Percentiles rank a stretch among this genome's conserved stretches.
These are phyloP conservation scores for Miichthys miiuy DNA, from an alignment of 2,797 vertebrate species.

Conservation along the genomic window DNA sequence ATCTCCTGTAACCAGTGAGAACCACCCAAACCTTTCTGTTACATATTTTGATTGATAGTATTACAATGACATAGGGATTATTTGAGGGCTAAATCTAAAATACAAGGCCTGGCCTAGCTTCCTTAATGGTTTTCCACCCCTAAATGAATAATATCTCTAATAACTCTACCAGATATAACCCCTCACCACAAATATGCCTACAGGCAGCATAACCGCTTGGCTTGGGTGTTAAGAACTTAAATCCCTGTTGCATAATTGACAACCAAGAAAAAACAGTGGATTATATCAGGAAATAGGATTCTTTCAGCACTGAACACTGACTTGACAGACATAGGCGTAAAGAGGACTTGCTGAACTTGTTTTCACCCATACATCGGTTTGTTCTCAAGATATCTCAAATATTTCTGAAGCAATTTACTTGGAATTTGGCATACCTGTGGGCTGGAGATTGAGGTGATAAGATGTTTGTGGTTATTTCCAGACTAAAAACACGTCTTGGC, in stretches of 20 bases:
- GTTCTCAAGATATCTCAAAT: constrained; percentile 2
- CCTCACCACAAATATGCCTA: background rate
- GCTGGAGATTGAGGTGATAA: constrained; percentile 4
- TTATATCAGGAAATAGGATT: constrained; percentile 55
- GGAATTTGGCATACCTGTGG: background rate
- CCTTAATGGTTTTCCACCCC: background rate
- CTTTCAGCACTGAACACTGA: constrained; percentile 26
- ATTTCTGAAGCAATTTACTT: background rate
- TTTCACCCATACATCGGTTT: background rate
- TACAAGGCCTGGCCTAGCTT: background rate
- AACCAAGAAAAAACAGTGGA: constrained; percentile 45
- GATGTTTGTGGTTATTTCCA: background rate
- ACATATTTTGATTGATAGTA: background rate
- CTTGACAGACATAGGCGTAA: constrained; percentile 43
- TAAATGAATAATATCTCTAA: background rate
- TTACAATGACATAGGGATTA: background rate
- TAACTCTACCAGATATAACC: background rate
- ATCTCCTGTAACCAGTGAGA: background rate
- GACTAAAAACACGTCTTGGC: background rate
- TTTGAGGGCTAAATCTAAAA: background rate
- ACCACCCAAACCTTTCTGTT: background rate
- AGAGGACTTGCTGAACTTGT: constrained; percentile 27
- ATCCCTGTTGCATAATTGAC: constrained; percentile 45
- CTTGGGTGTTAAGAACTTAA: constrained; percentile 35
- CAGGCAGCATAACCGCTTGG: constrained; percentile 7